Evolutionary conservation across 2,888 invertebrate species (phyloP).

Genomic region (Andricus quercusramuli): DNA sequence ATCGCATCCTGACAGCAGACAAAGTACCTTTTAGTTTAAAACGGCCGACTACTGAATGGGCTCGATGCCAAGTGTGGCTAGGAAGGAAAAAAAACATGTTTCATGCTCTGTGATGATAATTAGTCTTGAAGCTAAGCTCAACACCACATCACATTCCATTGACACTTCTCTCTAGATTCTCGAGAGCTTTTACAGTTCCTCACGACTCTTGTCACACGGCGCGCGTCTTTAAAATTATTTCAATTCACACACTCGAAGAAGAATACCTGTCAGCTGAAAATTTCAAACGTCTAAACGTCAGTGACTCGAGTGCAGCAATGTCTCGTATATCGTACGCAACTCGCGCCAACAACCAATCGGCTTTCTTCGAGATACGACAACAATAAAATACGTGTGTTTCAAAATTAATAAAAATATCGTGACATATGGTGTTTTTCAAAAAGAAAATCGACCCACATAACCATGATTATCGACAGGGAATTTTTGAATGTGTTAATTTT

Average conservation of each 20-base stretch:
- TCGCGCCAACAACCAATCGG: constrained; percentile 18
- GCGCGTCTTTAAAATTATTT: constrained; percentile 34
- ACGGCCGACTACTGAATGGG: constrained; percentile 8
- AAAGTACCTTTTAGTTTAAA: neutral
- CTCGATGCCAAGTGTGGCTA: constrained; percentile 22
- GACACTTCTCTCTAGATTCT: constrained; percentile 25
- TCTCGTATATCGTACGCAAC: constrained; percentile 26
- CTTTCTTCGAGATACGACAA: constrained; percentile 9
- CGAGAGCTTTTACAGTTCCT: constrained; percentile 24
- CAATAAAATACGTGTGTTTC: neutral
- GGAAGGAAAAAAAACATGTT: constrained; percentile 8
- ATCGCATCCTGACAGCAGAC: neutral
- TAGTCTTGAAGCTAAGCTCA: constrained; percentile 27
- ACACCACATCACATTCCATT: constrained; percentile 33
- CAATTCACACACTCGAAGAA: constrained; percentile 16
- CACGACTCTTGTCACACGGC: constrained; percentile 22
- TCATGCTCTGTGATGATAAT: constrained; percentile 10
- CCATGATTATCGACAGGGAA: constrained; percentile 37
- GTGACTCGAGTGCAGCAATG: constrained; percentile 39
- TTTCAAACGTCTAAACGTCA: constrained; percentile 32
- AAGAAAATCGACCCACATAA: constrained; percentile 13
- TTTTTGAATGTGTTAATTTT: constrained; percentile 31
- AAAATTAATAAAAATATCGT: neutral
- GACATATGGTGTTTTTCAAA: constrained; percentile 40
- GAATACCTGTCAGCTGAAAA: constrained; percentile 34